Percentiles rank a stretch among this genome's conserved stretches.
Conservation (phyloP, 2,797 vertebrate genomes). For the Sitta carolinensis region DNA sequence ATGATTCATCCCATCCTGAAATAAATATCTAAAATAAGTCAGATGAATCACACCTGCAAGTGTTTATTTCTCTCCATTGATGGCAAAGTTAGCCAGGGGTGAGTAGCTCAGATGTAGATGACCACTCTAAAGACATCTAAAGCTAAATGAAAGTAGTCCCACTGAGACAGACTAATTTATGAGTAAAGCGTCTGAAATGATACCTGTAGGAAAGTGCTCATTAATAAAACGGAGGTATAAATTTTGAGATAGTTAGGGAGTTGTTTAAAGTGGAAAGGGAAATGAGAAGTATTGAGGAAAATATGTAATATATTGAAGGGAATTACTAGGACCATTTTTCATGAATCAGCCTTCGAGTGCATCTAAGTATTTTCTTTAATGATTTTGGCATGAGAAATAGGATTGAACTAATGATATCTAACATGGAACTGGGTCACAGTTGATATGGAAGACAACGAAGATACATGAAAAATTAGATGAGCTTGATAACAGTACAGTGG, state of each 20-base stretch:
- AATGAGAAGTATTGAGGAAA: not conserved
- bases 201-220: not conserved
- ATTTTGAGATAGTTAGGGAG: not conserved
- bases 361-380: conserved; percentile 16
- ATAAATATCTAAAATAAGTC: not conserved
- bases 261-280: not conserved
- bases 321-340: not conserved
- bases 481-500: not conserved
- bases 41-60: conserved; percentile 4
- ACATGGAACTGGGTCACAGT: not conserved
- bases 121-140: conserved; percentile 20
- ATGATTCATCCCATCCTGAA: conserved; percentile 21
- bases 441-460: not conserved
- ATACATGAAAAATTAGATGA: not conserved
- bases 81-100: not conserved
- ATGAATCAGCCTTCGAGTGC: not conserved
- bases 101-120: not conserved
- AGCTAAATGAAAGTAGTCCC: not conserved
- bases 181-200: not conserved
- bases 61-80: not conserved
- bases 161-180: conserved; percentile 19
- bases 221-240: not conserved
- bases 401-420: not conserved
- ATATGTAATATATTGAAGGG: not conserved
- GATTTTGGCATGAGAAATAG: not conserved